These are phyloP conservation scores for Zaprionus lineosus DNA, from an alignment of 2,888 invertebrate species.

Conservation along the genomic window DNA sequence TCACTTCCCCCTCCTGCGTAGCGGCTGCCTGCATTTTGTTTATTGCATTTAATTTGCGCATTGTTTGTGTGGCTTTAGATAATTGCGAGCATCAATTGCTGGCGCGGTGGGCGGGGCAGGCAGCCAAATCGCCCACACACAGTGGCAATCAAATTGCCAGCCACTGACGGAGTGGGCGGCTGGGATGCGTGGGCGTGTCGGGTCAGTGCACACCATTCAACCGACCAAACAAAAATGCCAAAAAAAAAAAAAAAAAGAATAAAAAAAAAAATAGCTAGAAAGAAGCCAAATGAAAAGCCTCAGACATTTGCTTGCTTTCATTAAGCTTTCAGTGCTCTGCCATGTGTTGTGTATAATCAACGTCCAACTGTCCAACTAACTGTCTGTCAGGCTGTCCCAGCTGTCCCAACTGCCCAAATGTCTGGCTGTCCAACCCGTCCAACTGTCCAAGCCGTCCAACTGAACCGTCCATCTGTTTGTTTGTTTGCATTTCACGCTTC, in stretches of 20 bases:
- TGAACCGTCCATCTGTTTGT: slow-evolving; percentile 31
- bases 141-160: slow-evolving; percentile 72
- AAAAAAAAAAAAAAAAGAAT: slow-evolving; percentile 15
- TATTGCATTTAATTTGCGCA: slow-evolving; percentile 75
- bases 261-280: slow-evolving; percentile 9
- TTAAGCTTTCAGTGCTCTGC: slow-evolving; percentile 64
- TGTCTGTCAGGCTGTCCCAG: neutral
- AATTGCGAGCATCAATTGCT: slow-evolving; percentile 74
- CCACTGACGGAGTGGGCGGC: slow-evolving; percentile 52
- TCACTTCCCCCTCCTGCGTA: neutral
- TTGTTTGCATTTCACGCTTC: slow-evolving; percentile 73
- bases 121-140: slow-evolving; percentile 55
- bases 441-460: neutral
- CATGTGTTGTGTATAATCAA: slow-evolving; percentile 63
- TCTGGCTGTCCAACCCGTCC: slow-evolving; percentile 6
- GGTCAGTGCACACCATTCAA: slow-evolving; percentile 45
- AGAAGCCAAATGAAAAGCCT: slow-evolving; percentile 38
- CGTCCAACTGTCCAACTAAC: slow-evolving; percentile 40
- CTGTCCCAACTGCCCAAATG: too few species aligned
- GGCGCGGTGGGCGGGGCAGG: neutral
- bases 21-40: slow-evolving; percentile 47
- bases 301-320: slow-evolving; percentile 64
- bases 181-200: slow-evolving; percentile 38
- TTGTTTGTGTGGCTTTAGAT: slow-evolving; percentile 74
- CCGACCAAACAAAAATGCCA: slow-evolving; percentile 1